phyloP scores from a whole-genome alignment of 2,797 vertebrate species.

The Triplophysa bombifrons region DNA sequence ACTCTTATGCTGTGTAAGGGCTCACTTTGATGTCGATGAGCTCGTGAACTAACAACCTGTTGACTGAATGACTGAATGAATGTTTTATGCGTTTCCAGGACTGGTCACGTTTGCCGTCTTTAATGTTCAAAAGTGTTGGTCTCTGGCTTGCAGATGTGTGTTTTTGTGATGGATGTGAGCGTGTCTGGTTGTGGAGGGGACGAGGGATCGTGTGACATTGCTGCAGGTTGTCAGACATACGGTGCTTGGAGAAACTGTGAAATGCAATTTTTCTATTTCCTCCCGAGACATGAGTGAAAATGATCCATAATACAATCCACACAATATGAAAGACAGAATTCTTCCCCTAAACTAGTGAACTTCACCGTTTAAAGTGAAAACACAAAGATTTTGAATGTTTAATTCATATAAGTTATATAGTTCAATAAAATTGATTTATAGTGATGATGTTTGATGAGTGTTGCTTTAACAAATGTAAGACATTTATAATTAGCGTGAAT shows the following conservation, averaged over 20 bases:
- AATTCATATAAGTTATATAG: too few relatives aligned
- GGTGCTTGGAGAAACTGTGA: slow-evolving; percentile 70
- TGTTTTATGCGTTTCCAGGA: not conserved
- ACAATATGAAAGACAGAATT: not conserved
- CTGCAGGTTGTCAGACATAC: slow-evolving; percentile 63
- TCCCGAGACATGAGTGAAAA: slow-evolving; percentile 20
- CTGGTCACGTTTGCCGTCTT: slow-evolving; percentile 2
- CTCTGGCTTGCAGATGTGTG: slow-evolving; percentile 73
- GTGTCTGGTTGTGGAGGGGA: slow-evolving; percentile 60
- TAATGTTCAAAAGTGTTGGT: not conserved
- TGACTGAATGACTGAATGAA: too few relatives aligned
- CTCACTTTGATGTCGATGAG: too few relatives aligned
- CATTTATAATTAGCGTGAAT: too few relatives aligned
- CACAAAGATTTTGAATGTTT: too few relatives aligned
- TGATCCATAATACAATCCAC: not conserved
- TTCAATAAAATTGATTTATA: too few relatives aligned
- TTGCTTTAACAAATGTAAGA: too few relatives aligned
- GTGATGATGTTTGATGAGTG: too few relatives aligned
- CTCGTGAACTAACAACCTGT: too few relatives aligned
- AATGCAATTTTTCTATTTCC: slow-evolving; percentile 76
- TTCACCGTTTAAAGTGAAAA: too few relatives aligned
- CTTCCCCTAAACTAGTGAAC: too few relatives aligned
- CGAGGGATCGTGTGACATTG: slow-evolving; percentile 71
- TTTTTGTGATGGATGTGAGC: slow-evolving; percentile 73
- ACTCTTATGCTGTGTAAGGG: too few relatives aligned